These are phyloP conservation scores for Helostoma temminkii DNA, from an alignment of 2,797 vertebrate species.

Conservation along the genomic window DNA sequence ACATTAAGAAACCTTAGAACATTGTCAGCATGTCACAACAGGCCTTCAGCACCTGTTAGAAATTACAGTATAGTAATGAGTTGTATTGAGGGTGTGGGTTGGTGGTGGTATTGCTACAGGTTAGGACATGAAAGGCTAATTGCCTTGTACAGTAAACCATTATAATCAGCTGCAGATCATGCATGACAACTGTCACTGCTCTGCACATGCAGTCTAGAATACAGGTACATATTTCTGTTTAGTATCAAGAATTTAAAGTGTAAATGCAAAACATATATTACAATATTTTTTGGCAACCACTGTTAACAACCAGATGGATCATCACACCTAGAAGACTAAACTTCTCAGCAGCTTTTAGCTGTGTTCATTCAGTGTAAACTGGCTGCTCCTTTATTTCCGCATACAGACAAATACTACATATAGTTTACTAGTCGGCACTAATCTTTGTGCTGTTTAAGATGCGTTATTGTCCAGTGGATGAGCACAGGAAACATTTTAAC, in stretches of 20 bases:
- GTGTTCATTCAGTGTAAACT: background rate
- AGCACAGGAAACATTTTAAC: background rate
- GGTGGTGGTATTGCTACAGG: constrained; percentile 23
- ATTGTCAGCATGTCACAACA: constrained; percentile 51
- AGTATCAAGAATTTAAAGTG: background rate
- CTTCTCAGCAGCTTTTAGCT: too few relatives aligned
- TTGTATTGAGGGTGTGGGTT: too few relatives aligned
- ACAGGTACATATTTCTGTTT: background rate
- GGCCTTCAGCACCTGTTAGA: constrained; percentile 47
- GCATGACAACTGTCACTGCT: background rate
- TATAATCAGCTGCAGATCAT: constrained; percentile 4
- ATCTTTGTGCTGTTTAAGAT: too few relatives aligned
- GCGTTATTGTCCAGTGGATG: background rate
- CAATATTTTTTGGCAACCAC: too few relatives aligned
- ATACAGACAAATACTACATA: too few relatives aligned
- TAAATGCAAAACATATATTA: background rate
- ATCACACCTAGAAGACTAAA: background rate
- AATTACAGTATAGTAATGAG: constrained; percentile 18
- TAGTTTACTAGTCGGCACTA: too few relatives aligned
- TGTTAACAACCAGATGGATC: too few relatives aligned
- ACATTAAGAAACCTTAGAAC: constrained; percentile 34
- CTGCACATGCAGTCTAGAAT: background rate
- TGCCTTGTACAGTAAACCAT: constrained; percentile 6
- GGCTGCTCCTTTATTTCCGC: too few relatives aligned
- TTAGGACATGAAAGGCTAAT: constrained; percentile 37